Evolutionary conservation across 92 coral and sea anemone genomes (phyloP).

Genomic region (Hydrozoanthus gracilis): DNA sequence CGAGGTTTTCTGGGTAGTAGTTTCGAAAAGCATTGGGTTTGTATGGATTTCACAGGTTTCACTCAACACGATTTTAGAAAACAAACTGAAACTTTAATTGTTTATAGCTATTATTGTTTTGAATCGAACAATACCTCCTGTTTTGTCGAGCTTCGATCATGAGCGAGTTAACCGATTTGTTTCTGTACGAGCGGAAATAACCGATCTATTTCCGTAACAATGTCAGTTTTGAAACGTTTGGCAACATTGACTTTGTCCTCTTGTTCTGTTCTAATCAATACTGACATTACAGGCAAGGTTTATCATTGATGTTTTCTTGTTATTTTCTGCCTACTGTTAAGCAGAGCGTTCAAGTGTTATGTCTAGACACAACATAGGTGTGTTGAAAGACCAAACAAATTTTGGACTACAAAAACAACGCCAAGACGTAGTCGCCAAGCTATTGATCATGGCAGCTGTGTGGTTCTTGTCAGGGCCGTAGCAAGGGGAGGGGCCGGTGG

Average conservation of each 20-base stretch:
- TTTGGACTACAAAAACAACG: background rate
- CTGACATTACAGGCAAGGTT: background rate
- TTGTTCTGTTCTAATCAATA: too few relatives aligned
- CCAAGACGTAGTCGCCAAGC: background rate
- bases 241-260: background rate
- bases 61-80: background rate
- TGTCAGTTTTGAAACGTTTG: too few relatives aligned
- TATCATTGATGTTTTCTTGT: background rate
- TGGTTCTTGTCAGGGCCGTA: too few relatives aligned
- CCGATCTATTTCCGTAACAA: background rate
- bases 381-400: background rate
- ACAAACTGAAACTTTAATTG: background rate
- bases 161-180: too few relatives aligned
- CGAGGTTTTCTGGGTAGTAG: background rate
- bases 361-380: background rate
- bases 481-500: too few relatives aligned
- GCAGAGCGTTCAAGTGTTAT: too few relatives aligned
- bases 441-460: background rate
- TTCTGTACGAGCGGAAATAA: too few relatives aligned
- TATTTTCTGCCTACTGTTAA: too few relatives aligned
- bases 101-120: background rate
- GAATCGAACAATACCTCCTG: too few relatives aligned
- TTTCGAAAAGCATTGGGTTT: background rate
- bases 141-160: background rate
- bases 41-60: background rate